These are phyloP conservation scores for Isoperla grammatica DNA, from an alignment of 2,888 invertebrate genomes.

Conservation along the genomic window DNA sequence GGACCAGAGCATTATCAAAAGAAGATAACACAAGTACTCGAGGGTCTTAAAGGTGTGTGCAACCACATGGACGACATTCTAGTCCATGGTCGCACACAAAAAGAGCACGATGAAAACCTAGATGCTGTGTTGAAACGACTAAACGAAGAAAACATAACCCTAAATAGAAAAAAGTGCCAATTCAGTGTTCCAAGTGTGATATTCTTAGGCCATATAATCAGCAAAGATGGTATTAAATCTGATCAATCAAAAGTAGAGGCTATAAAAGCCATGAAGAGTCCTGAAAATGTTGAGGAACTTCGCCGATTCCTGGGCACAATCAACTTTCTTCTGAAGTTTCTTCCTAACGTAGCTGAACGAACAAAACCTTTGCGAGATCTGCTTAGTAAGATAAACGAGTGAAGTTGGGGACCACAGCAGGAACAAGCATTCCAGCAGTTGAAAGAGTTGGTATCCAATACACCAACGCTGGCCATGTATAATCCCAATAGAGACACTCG, in stretches of 20 bases:
- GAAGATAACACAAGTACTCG: conserved; percentile 26
- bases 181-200: neutral
- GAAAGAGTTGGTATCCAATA: no score
- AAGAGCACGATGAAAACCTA: conserved; percentile 9
- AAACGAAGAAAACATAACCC: neutral
- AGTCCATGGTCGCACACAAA: neutral
- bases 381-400: conserved; percentile 29
- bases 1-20: conserved; percentile 26
- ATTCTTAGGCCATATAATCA: conserved; percentile 4
- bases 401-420: conserved; percentile 33
- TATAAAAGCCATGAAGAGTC: neutral
- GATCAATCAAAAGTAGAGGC: conserved; percentile 3
- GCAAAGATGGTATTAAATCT: neutral
- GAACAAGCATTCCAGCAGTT: conserved; percentile 31
- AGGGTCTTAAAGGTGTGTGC: neutral
- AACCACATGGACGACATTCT: conserved; percentile 6
- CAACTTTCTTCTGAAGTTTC: conserved; percentile 6
- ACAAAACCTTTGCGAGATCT: conserved; percentile 33
- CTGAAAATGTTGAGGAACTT: neutral
- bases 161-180: neutral
- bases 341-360: conserved; percentile 30
- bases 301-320: conserved; percentile 3
- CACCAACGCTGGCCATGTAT: no score
- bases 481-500: no score
- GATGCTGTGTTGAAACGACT: neutral